Conservation (phyloP, 2,113 vertebrate genomes). For the Upupa epops region DNA sequence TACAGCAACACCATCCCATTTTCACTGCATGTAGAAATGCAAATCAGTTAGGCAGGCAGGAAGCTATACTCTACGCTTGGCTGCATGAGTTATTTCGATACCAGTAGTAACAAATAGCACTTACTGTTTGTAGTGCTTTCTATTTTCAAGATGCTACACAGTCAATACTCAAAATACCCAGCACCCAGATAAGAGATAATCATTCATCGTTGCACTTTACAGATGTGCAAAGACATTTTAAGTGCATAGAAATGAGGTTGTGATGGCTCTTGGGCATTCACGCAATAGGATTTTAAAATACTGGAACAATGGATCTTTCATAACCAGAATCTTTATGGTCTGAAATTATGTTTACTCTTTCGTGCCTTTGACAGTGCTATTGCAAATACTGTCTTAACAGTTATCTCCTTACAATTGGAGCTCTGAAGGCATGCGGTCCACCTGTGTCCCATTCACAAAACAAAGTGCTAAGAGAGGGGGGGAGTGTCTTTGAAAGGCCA, state of each 20-base stretch:
- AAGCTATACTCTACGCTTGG: background rate
- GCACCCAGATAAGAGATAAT: background rate
- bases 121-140: background rate
- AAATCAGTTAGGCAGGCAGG: constrained; percentile 25
- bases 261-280: background rate
- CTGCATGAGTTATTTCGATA: constrained; percentile 26
- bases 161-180: background rate
- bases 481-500: background rate
- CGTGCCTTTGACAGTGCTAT: background rate
- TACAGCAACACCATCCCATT: background rate
- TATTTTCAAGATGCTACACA: constrained; percentile 3
- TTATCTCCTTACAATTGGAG: background rate
- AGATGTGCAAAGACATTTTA: background rate
- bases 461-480: background rate
- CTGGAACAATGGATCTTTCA: background rate
- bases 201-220: background rate
- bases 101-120: constrained; percentile 18
- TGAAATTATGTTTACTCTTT: background rate
- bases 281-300: background rate
- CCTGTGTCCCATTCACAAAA: background rate
- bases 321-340: background rate
- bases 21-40: background rate
- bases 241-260: background rate
- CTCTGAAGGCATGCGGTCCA: background rate
- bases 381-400: background rate